Base-by-base conservation (phyloP, 1,140 invertebrate genomes). In the Sminthurinus signatus region DNA sequence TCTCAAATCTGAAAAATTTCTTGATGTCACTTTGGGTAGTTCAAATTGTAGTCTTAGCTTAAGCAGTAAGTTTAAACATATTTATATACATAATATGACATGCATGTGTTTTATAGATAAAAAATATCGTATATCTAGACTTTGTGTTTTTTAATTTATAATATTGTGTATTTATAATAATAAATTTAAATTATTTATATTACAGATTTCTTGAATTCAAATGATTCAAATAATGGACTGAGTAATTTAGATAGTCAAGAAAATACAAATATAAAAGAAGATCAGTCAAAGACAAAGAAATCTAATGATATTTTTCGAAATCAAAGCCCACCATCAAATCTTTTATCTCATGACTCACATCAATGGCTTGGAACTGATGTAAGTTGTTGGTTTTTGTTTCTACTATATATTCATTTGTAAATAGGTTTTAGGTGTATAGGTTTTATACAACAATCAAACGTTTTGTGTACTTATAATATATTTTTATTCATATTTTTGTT, bases 11-110 rank as follows among this genome's bases (percentile, higher is more conserved):
- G 54, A 39, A 39, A 56, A 56, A 56, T 56, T 56, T 23, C 23
- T 56, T 2, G 54, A 56, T 23, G 36, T 56, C 10, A 56, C 54
- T 8, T 23, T 56, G 4, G 51, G 51, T 12, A 56, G 54, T 28
- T 36, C 54, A 2, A 25, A n/a, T 19, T 56, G 54, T 42, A 56
- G 54, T 39, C 27, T 56, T 27, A 42, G 54, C 23, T 19, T 56
- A 56, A 56, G 54, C 31, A 56, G 54, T 56, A 56, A 56, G 54
- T 28, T 48, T n/a, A n/a, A n/a, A n/a, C n/a, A n/a, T n/a, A n/a
- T n/a, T n/a, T n/a, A n/a, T n/a, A n/a, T n/a, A n/a, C n/a, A n/a
- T n/a, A 10, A 42, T n/a, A 12, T 42, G n/a, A 10, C 39, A 42
- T n/a, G n/a, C 39, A 42, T n/a, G n/a, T n/a, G n/a, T n/a, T n/a